Percentiles rank a stretch among this genome's conserved stretches.
Evolutionary conservation across 1,140 invertebrate genomes (phyloP).

Genomic region (Carposina sasakii): DNA sequence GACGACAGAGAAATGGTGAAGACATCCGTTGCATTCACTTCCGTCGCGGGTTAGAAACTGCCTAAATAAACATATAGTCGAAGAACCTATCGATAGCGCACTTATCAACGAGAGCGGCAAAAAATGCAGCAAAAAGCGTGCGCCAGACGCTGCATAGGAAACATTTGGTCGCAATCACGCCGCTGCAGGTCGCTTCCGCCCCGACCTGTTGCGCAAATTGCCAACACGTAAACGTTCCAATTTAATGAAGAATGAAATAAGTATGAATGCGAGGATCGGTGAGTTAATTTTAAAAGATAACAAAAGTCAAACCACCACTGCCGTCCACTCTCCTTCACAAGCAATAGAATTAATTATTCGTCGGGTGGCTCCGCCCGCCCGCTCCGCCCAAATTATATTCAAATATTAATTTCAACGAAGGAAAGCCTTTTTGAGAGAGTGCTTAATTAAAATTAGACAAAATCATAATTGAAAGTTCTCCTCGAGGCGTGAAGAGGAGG

Average conservation of each 20-base stretch:
- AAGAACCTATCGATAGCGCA: slow-evolving; percentile 68
- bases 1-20: no score
- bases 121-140: slow-evolving; percentile 60
- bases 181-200: slow-evolving; percentile 67
- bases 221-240: no score
- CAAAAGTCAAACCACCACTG: not conserved
- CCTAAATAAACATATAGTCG: slow-evolving; percentile 59
- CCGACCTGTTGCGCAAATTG: slow-evolving; percentile 70
- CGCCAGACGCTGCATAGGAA: slow-evolving; percentile 57
- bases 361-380: slow-evolving; percentile 55
- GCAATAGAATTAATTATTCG: slow-evolving; percentile 69
- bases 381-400: slow-evolving; percentile 70
- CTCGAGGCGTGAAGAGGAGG: slow-evolving; percentile 67
- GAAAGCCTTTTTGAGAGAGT: slow-evolving; percentile 69
- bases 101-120: slow-evolving; percentile 59
- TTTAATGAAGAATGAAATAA: no score
- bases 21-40: slow-evolving; percentile 33
- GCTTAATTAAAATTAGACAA: slow-evolving; percentile 73
- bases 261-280: no score
- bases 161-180: slow-evolving; percentile 69
- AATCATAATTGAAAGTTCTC: slow-evolving; percentile 72
- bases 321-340: slow-evolving; percentile 24
- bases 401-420: slow-evolving; percentile 71
- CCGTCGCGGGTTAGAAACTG: slow-evolving; percentile 47
- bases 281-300: no score